phyloP scores from a whole-genome alignment of 1,140 invertebrate genomes.

The Megalopta genalis region DNA sequence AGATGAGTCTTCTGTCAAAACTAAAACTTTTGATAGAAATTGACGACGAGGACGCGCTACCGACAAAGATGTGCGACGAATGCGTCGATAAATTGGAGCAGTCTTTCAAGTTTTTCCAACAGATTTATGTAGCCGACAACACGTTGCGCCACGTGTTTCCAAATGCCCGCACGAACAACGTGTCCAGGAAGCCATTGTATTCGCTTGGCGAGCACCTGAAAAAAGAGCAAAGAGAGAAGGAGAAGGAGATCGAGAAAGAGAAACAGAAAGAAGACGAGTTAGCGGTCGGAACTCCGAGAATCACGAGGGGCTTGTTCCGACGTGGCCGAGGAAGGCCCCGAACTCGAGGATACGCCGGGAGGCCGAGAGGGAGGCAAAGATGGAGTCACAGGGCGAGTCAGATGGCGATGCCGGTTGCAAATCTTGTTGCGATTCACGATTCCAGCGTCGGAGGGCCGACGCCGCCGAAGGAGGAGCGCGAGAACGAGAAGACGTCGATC shows the following conservation, averaged over 20 bases:
- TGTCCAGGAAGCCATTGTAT: conserved; percentile 21
- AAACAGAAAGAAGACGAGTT: neutral
- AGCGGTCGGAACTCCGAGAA: neutral
- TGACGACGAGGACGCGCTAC: conserved; percentile 47
- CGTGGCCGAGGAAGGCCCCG: conserved; percentile 35
- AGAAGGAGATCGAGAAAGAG: neutral
- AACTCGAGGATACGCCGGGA: conserved; percentile 10
- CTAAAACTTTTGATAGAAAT: conserved; percentile 56
- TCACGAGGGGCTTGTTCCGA: conserved; percentile 25
- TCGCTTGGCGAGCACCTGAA: conserved; percentile 40
- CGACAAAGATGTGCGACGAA: conserved; percentile 50
- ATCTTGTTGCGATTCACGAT: neutral
- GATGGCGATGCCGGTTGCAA: neutral
- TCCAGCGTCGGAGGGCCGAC: neutral
- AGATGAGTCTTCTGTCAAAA: conserved; percentile 50
- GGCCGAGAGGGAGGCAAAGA: conserved; percentile 13
- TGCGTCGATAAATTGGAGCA: conserved; percentile 52
- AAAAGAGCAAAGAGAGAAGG: conserved; percentile 16
- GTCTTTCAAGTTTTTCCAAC: conserved; percentile 56
- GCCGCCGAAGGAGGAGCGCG: neutral
- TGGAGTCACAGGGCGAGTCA: conserved; percentile 1
- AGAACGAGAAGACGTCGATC: neutral
- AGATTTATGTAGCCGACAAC: conserved; percentile 54
- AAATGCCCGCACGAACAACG: conserved; percentile 3
- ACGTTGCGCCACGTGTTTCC: conserved; percentile 48